These are phyloP conservation scores for Agrypnia vestita DNA, from an alignment of 1,140 invertebrate genomes.

Conservation along the genomic window DNA sequence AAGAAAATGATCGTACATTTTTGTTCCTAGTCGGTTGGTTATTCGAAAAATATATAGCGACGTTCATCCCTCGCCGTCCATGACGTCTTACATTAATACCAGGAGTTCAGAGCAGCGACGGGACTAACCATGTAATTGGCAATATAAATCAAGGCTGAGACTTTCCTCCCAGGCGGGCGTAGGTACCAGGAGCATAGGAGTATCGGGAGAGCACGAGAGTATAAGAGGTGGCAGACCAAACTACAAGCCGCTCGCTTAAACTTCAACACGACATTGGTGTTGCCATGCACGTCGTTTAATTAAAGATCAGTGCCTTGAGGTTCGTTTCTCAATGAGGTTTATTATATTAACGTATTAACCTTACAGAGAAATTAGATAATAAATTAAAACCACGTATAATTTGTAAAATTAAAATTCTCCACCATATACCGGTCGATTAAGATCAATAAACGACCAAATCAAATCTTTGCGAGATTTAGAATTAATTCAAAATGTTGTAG, in stretches of 20 bases:
- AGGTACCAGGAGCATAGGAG: neutral
- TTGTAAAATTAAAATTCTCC: no score
- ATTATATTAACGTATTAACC: no score
- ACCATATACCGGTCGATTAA: no score
- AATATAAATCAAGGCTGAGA: conserved; percentile 56
- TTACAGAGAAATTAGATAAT: no score
- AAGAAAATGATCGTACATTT: no score
- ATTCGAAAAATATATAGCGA: no score
- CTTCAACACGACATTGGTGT: conserved; percentile 37
- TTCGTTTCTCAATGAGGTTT: conserved; percentile 6
- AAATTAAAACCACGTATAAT: no score
- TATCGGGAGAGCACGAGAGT: conserved; percentile 5
- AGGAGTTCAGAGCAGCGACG: conserved; percentile 16
- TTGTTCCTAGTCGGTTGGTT: no score
- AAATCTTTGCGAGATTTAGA: no score
- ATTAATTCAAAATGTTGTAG: no score
- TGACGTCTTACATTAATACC: conserved; percentile 4
- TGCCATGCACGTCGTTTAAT: conserved; percentile 43
- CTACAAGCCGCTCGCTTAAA: conserved; percentile 28
- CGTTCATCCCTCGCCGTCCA: no score
- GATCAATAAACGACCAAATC: no score
- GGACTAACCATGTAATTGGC: conserved; percentile 51
- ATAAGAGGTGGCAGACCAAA: conserved; percentile 7
- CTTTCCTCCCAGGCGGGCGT: conserved; percentile 16
- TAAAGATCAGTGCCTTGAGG: conserved; percentile 19